phyloP scores from a whole-genome alignment of 2,797 vertebrate species.

The Protosalanx chinensis region DNA sequence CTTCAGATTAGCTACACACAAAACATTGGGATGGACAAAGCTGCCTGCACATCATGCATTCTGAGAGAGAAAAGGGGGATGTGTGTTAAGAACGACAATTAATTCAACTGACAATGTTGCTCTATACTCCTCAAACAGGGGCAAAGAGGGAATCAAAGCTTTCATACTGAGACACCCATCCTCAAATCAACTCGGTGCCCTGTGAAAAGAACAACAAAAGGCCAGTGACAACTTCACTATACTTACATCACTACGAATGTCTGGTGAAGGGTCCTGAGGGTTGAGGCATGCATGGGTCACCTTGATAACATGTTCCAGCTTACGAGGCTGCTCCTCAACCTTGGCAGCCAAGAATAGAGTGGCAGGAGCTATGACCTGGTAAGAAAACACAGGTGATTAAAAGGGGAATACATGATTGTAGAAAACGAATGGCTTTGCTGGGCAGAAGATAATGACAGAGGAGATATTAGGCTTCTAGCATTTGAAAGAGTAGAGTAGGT shows the following conservation, averaged over 20 bases:
- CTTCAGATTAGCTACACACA: neutral
- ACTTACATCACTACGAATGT: conserved; percentile 86
- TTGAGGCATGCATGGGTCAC: conserved; percentile 90
- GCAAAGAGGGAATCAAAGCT: neutral
- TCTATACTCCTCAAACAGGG: neutral
- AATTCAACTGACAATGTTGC: neutral
- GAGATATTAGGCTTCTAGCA: neutral
- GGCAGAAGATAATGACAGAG: neutral
- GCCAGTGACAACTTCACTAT: neutral
- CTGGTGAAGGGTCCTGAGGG: conserved; percentile 84
- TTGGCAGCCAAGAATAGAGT: conserved; percentile 91
- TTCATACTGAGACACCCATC: neutral
- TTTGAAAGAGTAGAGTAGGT: neutral
- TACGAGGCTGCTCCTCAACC: conserved; percentile 92
- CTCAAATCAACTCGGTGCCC: neutral
- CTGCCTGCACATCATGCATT: conserved; percentile 15
- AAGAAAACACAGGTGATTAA: neutral
- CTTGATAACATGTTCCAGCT: conserved; percentile 92
- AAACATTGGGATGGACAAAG: conserved; percentile 2
- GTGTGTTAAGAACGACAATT: conserved; percentile 6
- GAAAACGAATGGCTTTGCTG: neutral
- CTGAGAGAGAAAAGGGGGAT: conserved; percentile 1
- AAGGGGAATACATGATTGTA: neutral
- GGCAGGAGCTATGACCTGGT: conserved; percentile 83
- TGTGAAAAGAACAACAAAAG: neutral